Percentiles rank a stretch among this genome's conserved stretches.
phyloP scores from a whole-genome alignment of 2,797 vertebrate species.

The Craterocephalus amniculus region DNA sequence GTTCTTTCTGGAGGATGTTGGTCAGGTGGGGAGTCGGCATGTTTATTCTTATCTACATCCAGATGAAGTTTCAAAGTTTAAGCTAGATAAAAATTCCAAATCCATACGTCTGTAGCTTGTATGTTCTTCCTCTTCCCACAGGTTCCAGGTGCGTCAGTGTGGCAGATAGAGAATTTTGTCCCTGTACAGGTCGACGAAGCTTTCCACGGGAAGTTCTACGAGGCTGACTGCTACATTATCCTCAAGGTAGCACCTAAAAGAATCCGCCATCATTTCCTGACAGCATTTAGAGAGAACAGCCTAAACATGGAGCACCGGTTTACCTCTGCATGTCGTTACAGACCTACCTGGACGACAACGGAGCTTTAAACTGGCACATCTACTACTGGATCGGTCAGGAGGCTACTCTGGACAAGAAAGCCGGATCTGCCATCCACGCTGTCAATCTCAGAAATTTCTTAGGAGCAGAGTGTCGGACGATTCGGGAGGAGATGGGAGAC shows the following conservation, averaged over 20 bases:
- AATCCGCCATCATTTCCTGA: neutral
- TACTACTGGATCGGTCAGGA: constrained; percentile 98
- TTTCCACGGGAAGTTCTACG: constrained; percentile 95
- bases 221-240: constrained; percentile 97
- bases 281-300: neutral
- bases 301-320: neutral
- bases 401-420: constrained; percentile 95
- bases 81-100: neutral
- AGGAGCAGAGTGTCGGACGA: constrained; percentile 91
- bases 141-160: constrained; percentile 89
- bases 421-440: constrained; percentile 93
- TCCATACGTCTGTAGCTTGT: neutral
- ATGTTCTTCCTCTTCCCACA: constrained; percentile 54
- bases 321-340: constrained; percentile 48
- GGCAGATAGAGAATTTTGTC: constrained; percentile 98
- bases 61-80: neutral
- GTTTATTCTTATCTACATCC: neutral
- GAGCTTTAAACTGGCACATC: constrained; percentile 93
- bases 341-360: constrained; percentile 93
- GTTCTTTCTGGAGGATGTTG: constrained; percentile 92
- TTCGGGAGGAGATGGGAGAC: constrained; percentile 97
- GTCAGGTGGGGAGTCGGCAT: constrained; percentile 84
- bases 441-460: constrained; percentile 97
- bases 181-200: constrained; percentile 91
- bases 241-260: constrained; percentile 85